These are phyloP conservation scores for Pinctada fucata DNA, from an alignment of 2,888 invertebrate genomes.

Conservation along the genomic window DNA sequence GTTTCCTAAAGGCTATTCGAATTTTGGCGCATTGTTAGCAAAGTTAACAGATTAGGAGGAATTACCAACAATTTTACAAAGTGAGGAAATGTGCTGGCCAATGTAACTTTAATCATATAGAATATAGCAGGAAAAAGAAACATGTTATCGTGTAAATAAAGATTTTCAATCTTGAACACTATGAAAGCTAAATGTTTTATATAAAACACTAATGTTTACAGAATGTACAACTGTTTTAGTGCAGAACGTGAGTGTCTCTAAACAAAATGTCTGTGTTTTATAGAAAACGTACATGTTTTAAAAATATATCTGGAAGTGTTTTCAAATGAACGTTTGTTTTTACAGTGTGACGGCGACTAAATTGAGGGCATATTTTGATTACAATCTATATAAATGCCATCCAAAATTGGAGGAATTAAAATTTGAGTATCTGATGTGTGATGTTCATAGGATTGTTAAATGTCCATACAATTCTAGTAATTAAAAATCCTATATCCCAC, in stretches of 20 bases:
- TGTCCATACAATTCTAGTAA: no score
- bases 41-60: not conserved
- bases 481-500: no score
- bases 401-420: no score
- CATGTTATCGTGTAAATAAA: not conserved
- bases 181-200: not conserved
- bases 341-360: no score
- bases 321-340: not conserved
- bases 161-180: not conserved
- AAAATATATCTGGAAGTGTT: not conserved
- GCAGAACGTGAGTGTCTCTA: not conserved
- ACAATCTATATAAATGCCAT: no score
- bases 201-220: not conserved
- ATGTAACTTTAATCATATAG: not conserved
- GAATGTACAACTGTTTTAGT: not conserved
- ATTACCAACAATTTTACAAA: not conserved
- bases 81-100: not conserved
- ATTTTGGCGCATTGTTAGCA: not conserved
- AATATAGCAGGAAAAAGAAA: not conserved
- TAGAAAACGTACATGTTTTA: not conserved
- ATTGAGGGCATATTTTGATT: no score
- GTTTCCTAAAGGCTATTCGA: not conserved
- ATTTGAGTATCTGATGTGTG: no score
- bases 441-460: no score
- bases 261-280: not conserved